A percentile compares a stretch with the other conserved stretches of the same genome.
Evolutionary conservation across 2,888 invertebrate genomes (phyloP).

Genomic region (Pyrrhopygopsis socrates): DNA sequence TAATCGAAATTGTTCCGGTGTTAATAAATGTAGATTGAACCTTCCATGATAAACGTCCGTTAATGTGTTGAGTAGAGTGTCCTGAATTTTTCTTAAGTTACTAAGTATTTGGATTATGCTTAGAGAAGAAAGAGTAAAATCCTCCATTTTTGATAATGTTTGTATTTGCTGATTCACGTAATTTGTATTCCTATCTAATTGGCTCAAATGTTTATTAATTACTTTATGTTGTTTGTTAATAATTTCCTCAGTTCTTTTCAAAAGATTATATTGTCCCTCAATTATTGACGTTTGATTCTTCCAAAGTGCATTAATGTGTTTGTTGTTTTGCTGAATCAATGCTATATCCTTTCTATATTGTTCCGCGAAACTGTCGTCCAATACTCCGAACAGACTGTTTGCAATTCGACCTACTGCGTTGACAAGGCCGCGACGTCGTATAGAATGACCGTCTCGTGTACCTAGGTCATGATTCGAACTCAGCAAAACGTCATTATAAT

Average conservation of each 20-base stretch:
- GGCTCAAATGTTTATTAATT: too few relatives aligned
- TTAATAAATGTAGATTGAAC: not conserved
- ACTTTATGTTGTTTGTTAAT: too few relatives aligned
- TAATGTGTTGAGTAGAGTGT: not conserved
- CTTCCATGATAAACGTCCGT: not conserved
- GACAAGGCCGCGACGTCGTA: not conserved
- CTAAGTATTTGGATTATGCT: not conserved
- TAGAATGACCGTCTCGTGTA: not conserved
- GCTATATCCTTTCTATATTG: too few relatives aligned
- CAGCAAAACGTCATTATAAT: not conserved
- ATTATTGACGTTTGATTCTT: conserved; percentile 72
- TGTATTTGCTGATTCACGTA: too few relatives aligned
- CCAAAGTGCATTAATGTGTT: conserved; percentile 36
- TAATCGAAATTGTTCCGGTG: not conserved
- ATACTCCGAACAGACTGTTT: conserved; percentile 65
- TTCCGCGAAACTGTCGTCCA: conserved; percentile 69
- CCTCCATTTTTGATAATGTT: too few relatives aligned
- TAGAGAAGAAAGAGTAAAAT: not conserved
- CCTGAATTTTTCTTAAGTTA: not conserved
- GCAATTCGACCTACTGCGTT: conserved; percentile 16
- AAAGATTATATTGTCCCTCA: too few relatives aligned
- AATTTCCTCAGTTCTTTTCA: too few relatives aligned
- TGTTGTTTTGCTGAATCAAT: conserved; percentile 54
- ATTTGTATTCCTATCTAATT: too few relatives aligned
- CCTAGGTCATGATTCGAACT: too few relatives aligned